Evolutionary conservation across 2,797 vertebrate species (phyloP), one percentile per base, ranked within the genome.

Genomic region (Bovichtus variegatus): DNA sequence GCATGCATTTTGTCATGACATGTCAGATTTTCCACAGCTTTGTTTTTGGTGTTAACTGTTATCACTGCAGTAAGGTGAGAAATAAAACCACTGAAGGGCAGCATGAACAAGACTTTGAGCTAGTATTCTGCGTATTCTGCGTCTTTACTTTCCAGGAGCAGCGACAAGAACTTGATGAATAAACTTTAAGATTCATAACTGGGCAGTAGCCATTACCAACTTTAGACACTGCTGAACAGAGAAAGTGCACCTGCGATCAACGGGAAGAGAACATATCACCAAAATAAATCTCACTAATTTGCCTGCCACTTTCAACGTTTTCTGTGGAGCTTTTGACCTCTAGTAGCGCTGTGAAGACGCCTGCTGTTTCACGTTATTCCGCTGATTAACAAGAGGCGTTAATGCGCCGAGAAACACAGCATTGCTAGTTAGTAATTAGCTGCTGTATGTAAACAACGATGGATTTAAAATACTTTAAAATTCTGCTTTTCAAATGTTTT

Each of bases 111-210:
- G n/a, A n/a, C n/a, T n/a, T n/a, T n/a, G n/a, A n/a, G n/a, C n/a
- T n/a, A n/a, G n/a, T n/a, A n/a, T n/a, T n/a, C n/a, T n/a, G n/a
- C n/a, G n/a, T n/a, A n/a, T n/a, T n/a, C n/a, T n/a, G n/a, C n/a
- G n/a, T n/a, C n/a, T n/a, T n/a, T 2, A 41, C 19, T 50, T 66
- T 74, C 44, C 29, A 15, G 27, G 62, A 36, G 25, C n/a, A 75
- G 12, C 2, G 40, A 29, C 3, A 29, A 19, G 13, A 34, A 50
- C 27, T 18, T 41, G 12, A 25, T 55, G 21, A 58, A 34, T 50
- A 38, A 38, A 46, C 25, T 31, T 31, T 29, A 62, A 0, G n/a
- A 38, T 21, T 43, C 51, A 18, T 21, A 29, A 34, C 40, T 44
- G 15, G 13, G 9, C 27, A 1, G n/a, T 41, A 27, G 21, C 19